Base-by-base conservation (phyloP, 1,140 invertebrate species). In the Patella vulgata region DNA sequence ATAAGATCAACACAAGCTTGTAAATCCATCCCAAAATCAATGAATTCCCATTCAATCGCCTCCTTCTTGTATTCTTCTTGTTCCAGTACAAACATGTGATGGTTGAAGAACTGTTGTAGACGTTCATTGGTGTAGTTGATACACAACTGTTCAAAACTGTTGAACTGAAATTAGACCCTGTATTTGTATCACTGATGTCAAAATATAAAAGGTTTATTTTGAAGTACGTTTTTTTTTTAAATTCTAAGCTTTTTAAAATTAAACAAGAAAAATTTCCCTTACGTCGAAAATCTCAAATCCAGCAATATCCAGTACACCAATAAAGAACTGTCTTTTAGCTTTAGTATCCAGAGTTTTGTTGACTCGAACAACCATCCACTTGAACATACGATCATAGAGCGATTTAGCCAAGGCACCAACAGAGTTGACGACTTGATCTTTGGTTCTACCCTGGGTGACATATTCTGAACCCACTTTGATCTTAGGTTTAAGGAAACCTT, bases 71-170 rank as follows among this genome's bases (percentile, higher is more conserved):
- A 98, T 83, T 98, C 96, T 88, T 98, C 97, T 91, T 99, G 97
- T 88, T 99, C 96, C 84, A 98, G 89, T 74, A 99, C 95, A 87
- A 99, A 99, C 96, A 99, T 99, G 88, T 98, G 96, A 86, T 99
- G 96, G 88, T 99, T 99, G 93, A 99, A 99, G 90, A 98, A 99
- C 87, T 99, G 97, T 88, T 99, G 96, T 75, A 99, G 89, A 87
- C 97, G 96, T 89, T 99, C 96, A 87, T 99, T 99, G 86, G 97
- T 98, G 89, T 97, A 98, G 90, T 99, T 99, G 91, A 99, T 99
- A 89, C 96, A 99, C 85, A 99, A 90, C 88, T 99, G 96, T 88
- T 99, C 96, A 89, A 99, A 99, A 86, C 94, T 93, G 89, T 99
- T 99, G 90, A 87, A 97, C 95, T 97, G 88, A 9, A 51, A 51